A percentile compares a stretch with the other conserved stretches of the same genome.
These are phyloP conservation scores for Catharus minimus DNA, from an alignment of 2,113 vertebrate species.

Conservation along the genomic window DNA sequence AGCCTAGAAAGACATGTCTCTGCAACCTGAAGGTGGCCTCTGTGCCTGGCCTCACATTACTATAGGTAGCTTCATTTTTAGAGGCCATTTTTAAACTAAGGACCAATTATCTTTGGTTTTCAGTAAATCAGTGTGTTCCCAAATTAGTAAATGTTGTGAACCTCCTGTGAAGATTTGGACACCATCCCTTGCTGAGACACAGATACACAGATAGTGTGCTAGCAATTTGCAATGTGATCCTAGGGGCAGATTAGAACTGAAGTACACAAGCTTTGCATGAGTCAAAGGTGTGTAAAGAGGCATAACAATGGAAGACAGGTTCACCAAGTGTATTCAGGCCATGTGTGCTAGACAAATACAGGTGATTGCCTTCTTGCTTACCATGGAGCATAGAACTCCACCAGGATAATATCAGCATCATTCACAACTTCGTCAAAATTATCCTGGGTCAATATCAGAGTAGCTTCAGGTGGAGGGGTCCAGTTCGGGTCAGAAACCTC, in stretches of 20 bases:
- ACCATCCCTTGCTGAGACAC: not conserved
- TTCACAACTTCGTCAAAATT: slow-evolving; percentile 91
- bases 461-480: slow-evolving; percentile 92
- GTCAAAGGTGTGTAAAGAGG: not conserved
- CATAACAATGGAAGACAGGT: not conserved
- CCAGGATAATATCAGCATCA: slow-evolving; percentile 91
- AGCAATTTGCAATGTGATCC: rapidly evolving
- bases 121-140: not conserved
- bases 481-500: slow-evolving; percentile 90
- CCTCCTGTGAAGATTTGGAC: not conserved
- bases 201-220: not conserved
- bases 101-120: not conserved
- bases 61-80: not conserved
- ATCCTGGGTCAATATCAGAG: slow-evolving; percentile 88
- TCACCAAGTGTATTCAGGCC: not conserved
- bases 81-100: not conserved
- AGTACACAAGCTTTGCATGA: not conserved
- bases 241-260: not conserved
- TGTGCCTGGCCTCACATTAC: not conserved
- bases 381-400: slow-evolving; percentile 99
- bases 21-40: not conserved
- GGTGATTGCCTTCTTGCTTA: slow-evolving; percentile 58
- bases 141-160: not conserved
- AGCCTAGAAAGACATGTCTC: not conserved
- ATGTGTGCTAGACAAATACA: not conserved